Base-by-base conservation (phyloP, 1,140 invertebrate species). In the Scaptomyza graminum region DNA sequence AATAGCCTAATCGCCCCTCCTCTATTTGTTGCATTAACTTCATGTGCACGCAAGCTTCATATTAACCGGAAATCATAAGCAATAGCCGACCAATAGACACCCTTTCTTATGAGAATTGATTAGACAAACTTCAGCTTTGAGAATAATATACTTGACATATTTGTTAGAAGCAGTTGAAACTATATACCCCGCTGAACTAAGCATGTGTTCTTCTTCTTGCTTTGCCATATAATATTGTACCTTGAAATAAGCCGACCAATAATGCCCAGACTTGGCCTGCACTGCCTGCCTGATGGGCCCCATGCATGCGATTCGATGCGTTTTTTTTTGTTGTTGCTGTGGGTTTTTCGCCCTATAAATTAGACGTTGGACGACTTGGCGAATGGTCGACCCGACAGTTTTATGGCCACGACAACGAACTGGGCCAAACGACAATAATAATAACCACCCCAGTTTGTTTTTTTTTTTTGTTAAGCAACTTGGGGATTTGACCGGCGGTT, bases 321-420 rank as follows among this genome's bases (percentile, higher is more conserved):
- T 41, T 41, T 37, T 8, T 37, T 37, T 1, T 37, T 37, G 8
- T 37, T 37, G 2, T 37, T 37, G 34, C 49, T 47, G n/a, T 37
- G 37, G 41, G 18, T 37, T 25, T 34, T 39, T 46, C 56, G 74
- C 56, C 56, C 50, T 74, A 87, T 87, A 85, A 85, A 85, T 85
- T 55, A 72, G 63, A 54, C 49, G 41, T 34, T 72, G 71, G 57
- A 68, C 82, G 51, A 68, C 69, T 68, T 87, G 70, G 82, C 74
- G 60, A 81, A 75, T 77, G 82, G 74, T 52, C 65, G 72, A 31
- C 34, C 60, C 9, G 78, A 87, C 81, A 87, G 82, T 75, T 85
- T 85, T 81, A 85, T 87, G 81, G 46, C 78, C 81, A 87, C 81
- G 63, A 67, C 72, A 69, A 67, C 72, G 66, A 69, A 63, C 18